These are phyloP conservation scores for Trachelus iudaicus DNA, from an alignment of 2,888 invertebrate genomes.

Conservation along the genomic window DNA sequence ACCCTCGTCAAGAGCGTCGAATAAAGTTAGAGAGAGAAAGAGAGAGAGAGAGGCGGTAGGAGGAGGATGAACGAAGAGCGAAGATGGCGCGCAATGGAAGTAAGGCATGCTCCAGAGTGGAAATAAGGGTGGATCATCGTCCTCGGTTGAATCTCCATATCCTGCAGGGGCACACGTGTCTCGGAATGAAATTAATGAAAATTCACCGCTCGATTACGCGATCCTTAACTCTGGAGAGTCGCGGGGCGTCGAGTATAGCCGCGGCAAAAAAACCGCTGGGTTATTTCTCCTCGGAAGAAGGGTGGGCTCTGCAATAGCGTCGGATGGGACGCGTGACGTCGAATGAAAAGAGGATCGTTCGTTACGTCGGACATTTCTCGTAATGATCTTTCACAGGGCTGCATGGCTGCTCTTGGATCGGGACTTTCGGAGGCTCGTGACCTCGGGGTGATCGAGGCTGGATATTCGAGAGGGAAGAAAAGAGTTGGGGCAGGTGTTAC, in stretches of 20 bases:
- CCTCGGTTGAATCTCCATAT: background rate
- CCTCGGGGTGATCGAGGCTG: background rate
- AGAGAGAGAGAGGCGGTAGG: no score
- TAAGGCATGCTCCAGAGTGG: background rate
- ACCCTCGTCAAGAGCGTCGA: background rate
- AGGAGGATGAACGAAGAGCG: no score
- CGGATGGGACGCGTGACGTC: background rate
- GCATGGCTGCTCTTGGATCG: background rate
- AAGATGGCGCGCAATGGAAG: background rate
- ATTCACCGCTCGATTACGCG: background rate
- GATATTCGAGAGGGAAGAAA: background rate
- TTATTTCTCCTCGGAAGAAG: no score
- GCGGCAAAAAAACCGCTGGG: no score
- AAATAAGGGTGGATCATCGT: background rate
- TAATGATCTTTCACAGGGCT: background rate
- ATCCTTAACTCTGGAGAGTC: background rate
- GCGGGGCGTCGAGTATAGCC: background rate
- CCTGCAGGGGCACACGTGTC: background rate
- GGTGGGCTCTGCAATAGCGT: background rate
- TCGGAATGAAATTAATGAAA: background rate
- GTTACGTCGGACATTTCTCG: background rate
- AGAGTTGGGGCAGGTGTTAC: no score
- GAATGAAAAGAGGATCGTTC: background rate
- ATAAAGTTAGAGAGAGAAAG: no score
- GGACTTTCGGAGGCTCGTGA: background rate